Evolutionary conservation across 2,888 invertebrate genomes (phyloP).

Genomic region (Trachelus iudaicus): DNA sequence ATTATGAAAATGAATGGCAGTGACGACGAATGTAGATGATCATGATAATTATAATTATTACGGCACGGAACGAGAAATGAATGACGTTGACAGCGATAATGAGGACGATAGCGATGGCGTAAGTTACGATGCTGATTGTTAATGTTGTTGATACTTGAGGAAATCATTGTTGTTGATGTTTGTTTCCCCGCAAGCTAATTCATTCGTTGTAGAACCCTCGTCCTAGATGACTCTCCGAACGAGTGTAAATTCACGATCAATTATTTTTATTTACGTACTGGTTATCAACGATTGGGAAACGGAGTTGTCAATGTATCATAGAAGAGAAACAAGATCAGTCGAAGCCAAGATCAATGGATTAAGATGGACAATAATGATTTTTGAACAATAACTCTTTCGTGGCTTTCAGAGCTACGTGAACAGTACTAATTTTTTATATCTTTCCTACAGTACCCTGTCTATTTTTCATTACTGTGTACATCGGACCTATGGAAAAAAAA

Average conservation of each 20-base stretch:
- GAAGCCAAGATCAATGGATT: neutral
- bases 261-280: neutral
- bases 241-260: conserved; percentile 36
- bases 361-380: neutral
- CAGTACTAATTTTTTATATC: neutral
- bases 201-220: conserved; percentile 43
- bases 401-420: neutral
- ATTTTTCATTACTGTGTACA: neutral
- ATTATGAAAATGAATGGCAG: conserved; percentile 12
- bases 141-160: conserved; percentile 57
- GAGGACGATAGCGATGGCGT: conserved; percentile 45
- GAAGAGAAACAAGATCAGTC: neutral
- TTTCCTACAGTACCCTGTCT: neutral
- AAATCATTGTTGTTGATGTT: conserved; percentile 58
- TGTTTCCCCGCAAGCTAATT: conserved; percentile 45
- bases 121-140: conserved; percentile 54
- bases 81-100: conserved; percentile 15
- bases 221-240: conserved; percentile 47
- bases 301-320: neutral
- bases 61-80: neutral
- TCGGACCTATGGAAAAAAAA: neutral
- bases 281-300: neutral
- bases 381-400: neutral
- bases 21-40: conserved; percentile 42
- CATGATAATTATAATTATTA: conserved; percentile 38